Evolutionary conservation across 2,888 invertebrate genomes (phyloP), one percentile per base, ranked within the genome.

Genomic region (Rhingia campestris): DNA sequence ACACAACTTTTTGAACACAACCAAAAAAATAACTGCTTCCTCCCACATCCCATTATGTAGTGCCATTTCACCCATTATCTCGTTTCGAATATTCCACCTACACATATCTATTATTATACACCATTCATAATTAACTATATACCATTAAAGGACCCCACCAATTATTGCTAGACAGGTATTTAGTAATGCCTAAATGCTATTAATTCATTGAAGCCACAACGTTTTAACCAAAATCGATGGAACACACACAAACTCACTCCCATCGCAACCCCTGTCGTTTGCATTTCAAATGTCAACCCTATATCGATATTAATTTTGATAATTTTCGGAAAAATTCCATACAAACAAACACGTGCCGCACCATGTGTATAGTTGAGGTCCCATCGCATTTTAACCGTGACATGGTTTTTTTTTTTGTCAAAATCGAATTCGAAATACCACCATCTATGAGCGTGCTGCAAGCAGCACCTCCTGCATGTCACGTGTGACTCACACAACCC

Each of bases 381-480:
- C 39, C 2, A 22, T 22, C 12, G 22, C n/a, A 3, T 33, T 70
- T 33, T 35, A 58, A 32, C 45, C 73, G 37, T 61, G 63, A 73
- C 72, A 72, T 43, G 41, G 33, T 63, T 73, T 73, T 63, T 67
- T 76, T 22, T 22, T 22, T 22, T 22, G n/a, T 22, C 59, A 61
- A 54, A 76, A 76, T 76, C 75, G 61, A 67, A 76, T 67, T 61
- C 59, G 53, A 61, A 22, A 67, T 22, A 67, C 75, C 75, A 75
- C 66, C 75, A 67, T 58, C 51, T 47, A 49, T 33, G 43, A 61
- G 51, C 66, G 66, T 22, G 22, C 22, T 1, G 58, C 59, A 32
- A 39, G 58, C 59, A 32, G 49, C 35, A 39, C 33, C 10, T 37
- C 5, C 10, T 33, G 12, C 59, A 41, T 7, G 56, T 58, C 66